A percentile compares a stretch with the other conserved stretches of the same genome.
Evolutionary conservation across 2,113 vertebrate genomes (phyloP).

Genomic region (Percopsis transmontana): DNA sequence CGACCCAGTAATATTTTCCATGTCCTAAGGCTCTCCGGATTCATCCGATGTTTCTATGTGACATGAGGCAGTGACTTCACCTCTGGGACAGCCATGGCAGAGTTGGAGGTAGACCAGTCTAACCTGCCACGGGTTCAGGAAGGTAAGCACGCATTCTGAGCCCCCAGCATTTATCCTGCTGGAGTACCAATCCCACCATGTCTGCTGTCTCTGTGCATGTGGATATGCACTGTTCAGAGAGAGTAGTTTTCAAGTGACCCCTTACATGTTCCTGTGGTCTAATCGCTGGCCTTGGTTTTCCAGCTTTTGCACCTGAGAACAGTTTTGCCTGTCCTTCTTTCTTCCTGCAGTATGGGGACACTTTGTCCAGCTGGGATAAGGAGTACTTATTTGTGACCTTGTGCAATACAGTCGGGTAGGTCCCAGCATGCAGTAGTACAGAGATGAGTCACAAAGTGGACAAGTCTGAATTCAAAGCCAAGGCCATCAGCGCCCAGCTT

Average conservation of each 20-base stretch:
- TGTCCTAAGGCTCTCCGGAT: not conserved
- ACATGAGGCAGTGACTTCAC: conserved; percentile 61
- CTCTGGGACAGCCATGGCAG: conserved; percentile 69
- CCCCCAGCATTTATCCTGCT: too few relatives aligned
- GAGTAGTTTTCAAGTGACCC: too few relatives aligned
- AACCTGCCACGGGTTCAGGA: conserved; percentile 79
- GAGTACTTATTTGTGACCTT: conserved; percentile 23
- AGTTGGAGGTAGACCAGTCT: conserved; percentile 79
- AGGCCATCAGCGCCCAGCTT: not conserved
- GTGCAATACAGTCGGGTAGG: conserved; percentile 3
- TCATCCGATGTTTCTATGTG: conserved; percentile 12
- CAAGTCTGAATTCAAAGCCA: conserved; percentile 6
- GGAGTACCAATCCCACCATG: too few relatives aligned
- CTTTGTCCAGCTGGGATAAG: conserved; percentile 6
- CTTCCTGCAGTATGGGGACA: not conserved
- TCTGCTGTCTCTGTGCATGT: too few relatives aligned
- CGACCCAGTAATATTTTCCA: not conserved
- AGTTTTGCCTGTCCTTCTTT: conserved; percentile 3
- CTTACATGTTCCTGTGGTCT: not conserved
- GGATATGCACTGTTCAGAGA: too few relatives aligned
- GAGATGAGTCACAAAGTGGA: conserved; percentile 3
- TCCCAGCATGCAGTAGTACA: conserved; percentile 1
- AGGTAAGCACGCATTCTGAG: conserved; percentile 62
- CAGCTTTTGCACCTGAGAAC: not conserved
- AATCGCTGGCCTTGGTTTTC: not conserved